Conservation (phyloP, 1,140 invertebrate genomes). For the Littorina saxatilis region DNA sequence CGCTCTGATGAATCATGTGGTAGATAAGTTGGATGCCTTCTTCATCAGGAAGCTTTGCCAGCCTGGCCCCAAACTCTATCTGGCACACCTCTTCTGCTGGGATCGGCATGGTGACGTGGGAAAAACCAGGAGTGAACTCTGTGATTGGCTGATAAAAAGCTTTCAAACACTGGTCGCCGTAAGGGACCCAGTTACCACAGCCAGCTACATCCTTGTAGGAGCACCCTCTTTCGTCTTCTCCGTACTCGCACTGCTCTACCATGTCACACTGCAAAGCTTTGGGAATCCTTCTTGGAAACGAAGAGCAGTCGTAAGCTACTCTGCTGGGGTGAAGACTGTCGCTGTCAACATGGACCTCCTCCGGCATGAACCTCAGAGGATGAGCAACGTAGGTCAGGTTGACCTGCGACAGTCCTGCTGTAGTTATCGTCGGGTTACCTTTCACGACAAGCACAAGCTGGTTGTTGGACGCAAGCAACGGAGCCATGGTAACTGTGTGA, state of each 20-base stretch:
- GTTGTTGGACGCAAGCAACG: background rate
- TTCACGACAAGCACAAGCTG: background rate
- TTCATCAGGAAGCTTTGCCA: slow-evolving; percentile 1
- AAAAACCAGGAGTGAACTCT: background rate
- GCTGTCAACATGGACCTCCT: background rate
- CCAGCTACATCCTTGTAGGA: background rate
- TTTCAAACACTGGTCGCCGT: background rate
- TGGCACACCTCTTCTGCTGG: background rate
- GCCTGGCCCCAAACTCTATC: background rate
- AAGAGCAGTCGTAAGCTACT: background rate
- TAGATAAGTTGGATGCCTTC: background rate
- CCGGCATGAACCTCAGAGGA: background rate
- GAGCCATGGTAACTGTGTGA: background rate
- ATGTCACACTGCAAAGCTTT: slow-evolving; percentile 17
- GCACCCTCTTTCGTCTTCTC: slow-evolving; percentile 22
- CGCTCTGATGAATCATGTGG: background rate
- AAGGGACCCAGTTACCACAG: slow-evolving; percentile 18
- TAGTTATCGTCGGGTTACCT: background rate
- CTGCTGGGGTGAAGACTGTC: background rate
- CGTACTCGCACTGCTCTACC: slow-evolving; percentile 14
- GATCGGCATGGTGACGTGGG: slow-evolving; percentile 1
- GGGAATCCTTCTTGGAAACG: background rate
- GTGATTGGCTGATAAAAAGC: background rate
- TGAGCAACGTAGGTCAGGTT: background rate
- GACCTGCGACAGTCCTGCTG: background rate